Conservation (phyloP, 2,888 invertebrate genomes). For the Neoscelio sp. region DNA sequence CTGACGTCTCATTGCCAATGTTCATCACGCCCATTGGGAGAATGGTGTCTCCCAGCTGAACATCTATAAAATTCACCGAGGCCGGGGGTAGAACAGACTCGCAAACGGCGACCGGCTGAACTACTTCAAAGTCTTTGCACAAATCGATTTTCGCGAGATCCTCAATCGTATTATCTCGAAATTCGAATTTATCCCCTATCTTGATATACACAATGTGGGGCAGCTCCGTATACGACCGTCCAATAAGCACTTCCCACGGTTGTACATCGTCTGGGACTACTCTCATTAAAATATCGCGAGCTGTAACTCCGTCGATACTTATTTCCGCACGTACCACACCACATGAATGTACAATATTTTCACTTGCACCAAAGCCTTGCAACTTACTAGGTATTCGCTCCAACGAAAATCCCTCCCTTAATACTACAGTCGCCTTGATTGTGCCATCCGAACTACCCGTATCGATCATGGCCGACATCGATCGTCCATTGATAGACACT, state of each 20-base stretch:
- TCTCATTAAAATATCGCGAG: constrained; percentile 42
- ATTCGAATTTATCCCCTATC: constrained; percentile 20
- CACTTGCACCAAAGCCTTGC: constrained; percentile 40
- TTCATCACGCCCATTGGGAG: neutral
- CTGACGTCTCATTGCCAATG: neutral
- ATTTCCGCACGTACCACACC: constrained; percentile 38
- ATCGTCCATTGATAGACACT: neutral
- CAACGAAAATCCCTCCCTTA: neutral
- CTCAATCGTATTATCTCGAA: too few species aligned
- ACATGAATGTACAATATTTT: constrained; percentile 31
- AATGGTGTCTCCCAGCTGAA: neutral
- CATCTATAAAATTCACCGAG: constrained; percentile 19
- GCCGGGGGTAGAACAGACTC: neutral
- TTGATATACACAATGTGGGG: constrained; percentile 30
- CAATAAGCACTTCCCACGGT: constrained; percentile 8
- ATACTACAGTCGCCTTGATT: constrained; percentile 56
- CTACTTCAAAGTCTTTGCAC: too few species aligned
- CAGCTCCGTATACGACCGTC: constrained; percentile 29
- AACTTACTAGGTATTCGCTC: constrained; percentile 11
- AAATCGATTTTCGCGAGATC: too few species aligned
- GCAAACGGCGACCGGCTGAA: too few species aligned
- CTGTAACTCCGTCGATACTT: constrained; percentile 58
- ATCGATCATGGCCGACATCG: constrained; percentile 55
- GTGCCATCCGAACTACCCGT: constrained; percentile 67
- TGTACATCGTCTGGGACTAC: constrained; percentile 32